phyloP scores from a whole-genome alignment of 2,113 vertebrate genomes.

The Macquaria australasica region DNA sequence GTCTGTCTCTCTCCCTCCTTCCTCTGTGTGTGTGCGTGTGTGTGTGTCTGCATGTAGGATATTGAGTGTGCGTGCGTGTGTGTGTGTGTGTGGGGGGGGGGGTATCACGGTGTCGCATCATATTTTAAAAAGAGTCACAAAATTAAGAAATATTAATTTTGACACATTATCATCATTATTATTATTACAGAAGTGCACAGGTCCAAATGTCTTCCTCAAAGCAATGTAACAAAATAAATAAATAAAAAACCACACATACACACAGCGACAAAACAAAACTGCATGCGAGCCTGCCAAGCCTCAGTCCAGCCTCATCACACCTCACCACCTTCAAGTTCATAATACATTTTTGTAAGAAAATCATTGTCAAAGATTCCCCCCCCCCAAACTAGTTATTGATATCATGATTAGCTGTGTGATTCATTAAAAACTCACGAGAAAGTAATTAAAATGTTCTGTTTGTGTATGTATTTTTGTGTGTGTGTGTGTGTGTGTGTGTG shows the following conservation, averaged over 20 bases:
- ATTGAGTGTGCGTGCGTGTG: neutral
- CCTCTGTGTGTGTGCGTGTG: neutral
- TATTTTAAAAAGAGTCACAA: conserved; percentile 28
- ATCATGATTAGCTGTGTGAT: neutral
- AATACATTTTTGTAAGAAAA: conserved; percentile 42
- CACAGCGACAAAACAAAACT: conserved; percentile 34
- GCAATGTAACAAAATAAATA: conserved; percentile 17
- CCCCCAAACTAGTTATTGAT: neutral
- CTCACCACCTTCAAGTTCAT: conserved; percentile 40
- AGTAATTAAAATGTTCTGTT: neutral
- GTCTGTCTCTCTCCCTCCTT: conserved; percentile 12
- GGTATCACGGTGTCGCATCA: neutral
- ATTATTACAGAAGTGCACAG: conserved; percentile 6
- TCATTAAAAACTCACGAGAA: neutral
- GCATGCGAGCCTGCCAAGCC: conserved; percentile 53
- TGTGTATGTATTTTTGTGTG: too few species aligned
- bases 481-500: too few species aligned
- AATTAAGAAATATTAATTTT: neutral
- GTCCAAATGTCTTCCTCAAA: conserved; percentile 41
- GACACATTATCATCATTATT: conserved; percentile 19
- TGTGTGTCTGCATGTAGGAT: neutral
- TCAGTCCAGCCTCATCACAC: conserved; percentile 53
- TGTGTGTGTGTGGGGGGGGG: neutral
- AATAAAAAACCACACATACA: neutral
- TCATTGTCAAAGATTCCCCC: neutral